Base-by-base conservation (phyloP, 1,140 invertebrate species). In the Thaumetopoea pityocampa region DNA sequence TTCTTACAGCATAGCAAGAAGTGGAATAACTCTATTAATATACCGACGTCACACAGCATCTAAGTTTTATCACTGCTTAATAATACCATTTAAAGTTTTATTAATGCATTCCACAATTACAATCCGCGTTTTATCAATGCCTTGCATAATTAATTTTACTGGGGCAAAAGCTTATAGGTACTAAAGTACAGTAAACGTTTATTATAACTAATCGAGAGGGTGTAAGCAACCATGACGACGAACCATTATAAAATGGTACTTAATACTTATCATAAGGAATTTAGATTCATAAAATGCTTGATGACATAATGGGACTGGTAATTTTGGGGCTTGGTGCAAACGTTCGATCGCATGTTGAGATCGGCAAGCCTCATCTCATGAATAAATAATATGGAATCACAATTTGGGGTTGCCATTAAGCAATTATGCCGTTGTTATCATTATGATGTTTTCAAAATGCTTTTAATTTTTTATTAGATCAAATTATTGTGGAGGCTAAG, bases 381-480 rank as follows among this genome's bases (percentile, higher is more conserved):
- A 80, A 83, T 83, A 81, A 78, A 81, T 80, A 79, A 83, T 76
- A 73, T 67, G 48, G 44, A 70, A 71, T 77, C 67, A 73, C 59
- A 80, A 76, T 80, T 79, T 71, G 32, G 61, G 67, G 41, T 58
- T 52, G 57, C 67, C 77, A 79, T 83, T 83, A 83, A 72, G 70
- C 64, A 79, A 83, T 83, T 81, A 83, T 76, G 51, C 63, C 50
- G 64, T 71, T 80, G 71, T 77, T 78, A 72, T 52, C 69, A 82
- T 80, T 79, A 83, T 65, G 56, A 73, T 72, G 67, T 79, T 81
- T 76, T 78, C 45, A 50, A 77, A 83, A 79, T 73, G 74, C 74
- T 83, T 79, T 83, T 78, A 79, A 81, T 81, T 83, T 83, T 83
- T 81, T 83, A 81, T 79, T 71, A 76, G 63, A 53, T 54, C 64